Evolutionary conservation across 2,797 vertebrate species (phyloP).

Genomic region (Lepidocolaptes lacrymiger): DNA sequence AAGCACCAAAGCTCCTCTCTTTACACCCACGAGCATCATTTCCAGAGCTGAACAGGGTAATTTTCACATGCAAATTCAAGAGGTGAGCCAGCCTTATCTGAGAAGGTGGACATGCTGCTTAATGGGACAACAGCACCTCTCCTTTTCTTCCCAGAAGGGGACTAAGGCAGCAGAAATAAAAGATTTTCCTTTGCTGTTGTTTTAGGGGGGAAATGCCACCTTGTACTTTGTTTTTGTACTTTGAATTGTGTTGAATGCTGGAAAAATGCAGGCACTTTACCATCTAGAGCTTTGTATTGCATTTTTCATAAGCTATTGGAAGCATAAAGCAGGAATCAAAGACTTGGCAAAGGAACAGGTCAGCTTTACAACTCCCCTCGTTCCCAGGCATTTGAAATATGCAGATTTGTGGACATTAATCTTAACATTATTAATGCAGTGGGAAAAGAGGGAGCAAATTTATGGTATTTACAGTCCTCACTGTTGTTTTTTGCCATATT

Average conservation of each 20-base stretch:
- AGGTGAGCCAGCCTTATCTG: conserved; percentile 25
- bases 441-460: conserved; percentile 32
- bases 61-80: conserved; percentile 75
- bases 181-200: background rate
- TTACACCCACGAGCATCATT: conserved; percentile 50
- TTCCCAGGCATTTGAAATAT: conserved; percentile 1
- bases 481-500: background rate
- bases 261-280: background rate
- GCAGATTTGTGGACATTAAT: conserved; percentile 29
- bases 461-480: background rate
- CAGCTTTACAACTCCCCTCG: background rate
- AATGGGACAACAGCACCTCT: conserved; percentile 28
- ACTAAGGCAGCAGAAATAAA: background rate
- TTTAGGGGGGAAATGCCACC: background rate
- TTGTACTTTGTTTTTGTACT: background rate
- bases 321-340: conserved; percentile 42
- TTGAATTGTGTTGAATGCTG: background rate
- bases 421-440: conserved; percentile 9
- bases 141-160: background rate
- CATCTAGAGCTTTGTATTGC: background rate
- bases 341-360: background rate
- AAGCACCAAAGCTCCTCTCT: conserved; percentile 56
- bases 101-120: background rate
- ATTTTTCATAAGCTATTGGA: conserved; percentile 13
- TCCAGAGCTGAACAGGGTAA: conserved; percentile 66